Base-by-base conservation (phyloP, 2,797 vertebrate species). In the Sus cebifrons region DNA sequence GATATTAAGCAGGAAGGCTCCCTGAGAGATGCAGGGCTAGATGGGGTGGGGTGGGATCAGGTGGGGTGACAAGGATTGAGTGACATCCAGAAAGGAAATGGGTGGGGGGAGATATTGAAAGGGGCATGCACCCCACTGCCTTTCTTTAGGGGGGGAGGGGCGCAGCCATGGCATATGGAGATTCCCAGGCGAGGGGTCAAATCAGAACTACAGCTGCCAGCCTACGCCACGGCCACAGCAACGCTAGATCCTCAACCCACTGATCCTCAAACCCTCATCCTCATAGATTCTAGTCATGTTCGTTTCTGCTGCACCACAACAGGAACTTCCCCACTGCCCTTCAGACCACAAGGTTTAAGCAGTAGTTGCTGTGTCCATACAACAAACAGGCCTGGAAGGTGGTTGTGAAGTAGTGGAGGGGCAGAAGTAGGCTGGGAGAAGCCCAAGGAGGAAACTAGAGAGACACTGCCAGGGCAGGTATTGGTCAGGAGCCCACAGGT, bases 401-500 rank as follows among this genome's bases (percentile, higher is more conserved):
- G 13, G 8, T 3, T 17, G 11, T 2, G 21, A 79, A 60, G 70
- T 7, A 84, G 87, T 56, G 32, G 40, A 40, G 2, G n/a, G 79
- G 17, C 75, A 74, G 77, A 21, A 40, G 15, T 12, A 49, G 40
- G 44, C 17, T 16, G 2, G 16, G 29, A 9, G 12, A 32, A 62
- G n/a, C 56, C 15, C 5, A 12, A 27, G 3, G 0, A 54, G 40
- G 54, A 11, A 12, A 56, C 0, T 0, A 36, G 10, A 70, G 9
- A 29, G 67, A 64, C 49, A 56, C 32, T 13, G 5, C 67, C 18
- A 44, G 65, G 78, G 27, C 71, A 65, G 21, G 56, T 23, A 36
- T 11, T 1, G 20, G 10, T 20, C 27, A 81, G 86, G 49, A 67
- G 44, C 15, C 82, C 27, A 21, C 11, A 49, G n/a, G 62, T 36